Base-by-base conservation (phyloP, 2,888 invertebrate genomes). In the Drosophila nr. perissopoda region DNA sequence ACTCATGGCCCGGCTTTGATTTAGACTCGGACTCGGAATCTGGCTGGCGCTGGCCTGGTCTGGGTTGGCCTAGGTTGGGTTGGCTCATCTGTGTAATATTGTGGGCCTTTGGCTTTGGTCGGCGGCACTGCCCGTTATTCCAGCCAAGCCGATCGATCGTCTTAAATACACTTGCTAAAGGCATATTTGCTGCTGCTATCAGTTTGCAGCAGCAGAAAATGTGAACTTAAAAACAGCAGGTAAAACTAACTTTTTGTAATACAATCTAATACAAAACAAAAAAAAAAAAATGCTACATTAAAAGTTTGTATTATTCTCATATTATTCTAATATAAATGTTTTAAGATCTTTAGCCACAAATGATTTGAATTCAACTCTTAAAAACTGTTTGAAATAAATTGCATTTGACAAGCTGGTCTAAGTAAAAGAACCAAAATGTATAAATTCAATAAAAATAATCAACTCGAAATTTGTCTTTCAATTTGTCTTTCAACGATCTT, bases 91-190 rank as follows among this genome's bases (percentile, higher is more conserved):
- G 58, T 70, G 58, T 21, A 62, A 52, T 46, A 70, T 54, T 70
- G 53, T 59, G 59, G 65, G 48, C 21, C 42, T 36, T 56, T 31
- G 65, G 48, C 52, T 61, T 31, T 46, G 34, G 33, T 53, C 48
- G 56, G 60, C 4, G 57, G 49, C 48, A 56, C 62, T 53, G 74
- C 57, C 62, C 18, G 48, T 16, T 34, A 48, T 51, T 27, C 38
- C 48, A 70, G 46, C 59, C 53, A 46, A 46, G 25, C 46, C 46
- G 46, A 46, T 46, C 60, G 79, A 75, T 78, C 77, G 52, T 40
- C 70, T 53, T 66, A 56, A 60, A 79, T 78, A 79, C 77, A 77
- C 77, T 79, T 70, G 57, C 48, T 40, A 42, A 61, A 58, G 68
- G 71, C 68, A 78, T 78, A 68, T 79, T 78, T 78, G 62, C 70